Percentiles rank a stretch among this genome's conserved stretches.
phyloP scores from a whole-genome alignment of 2,888 invertebrate genomes.

The Leptinotarsa rubiginosa region DNA sequence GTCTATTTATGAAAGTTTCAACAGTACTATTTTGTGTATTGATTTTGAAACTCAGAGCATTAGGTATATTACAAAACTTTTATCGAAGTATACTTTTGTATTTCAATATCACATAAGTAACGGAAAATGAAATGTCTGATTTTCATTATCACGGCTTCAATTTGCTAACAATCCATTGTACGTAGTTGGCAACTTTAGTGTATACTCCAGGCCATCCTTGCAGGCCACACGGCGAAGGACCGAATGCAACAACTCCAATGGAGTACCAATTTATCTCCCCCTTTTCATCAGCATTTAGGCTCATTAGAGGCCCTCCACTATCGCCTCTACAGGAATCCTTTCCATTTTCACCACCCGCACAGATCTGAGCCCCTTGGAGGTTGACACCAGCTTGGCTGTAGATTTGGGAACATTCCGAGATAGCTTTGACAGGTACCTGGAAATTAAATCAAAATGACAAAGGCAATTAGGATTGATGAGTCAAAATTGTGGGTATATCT shows the following conservation, averaged over 20 bases:
- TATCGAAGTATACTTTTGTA: too few relatives aligned
- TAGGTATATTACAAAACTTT: too few relatives aligned
- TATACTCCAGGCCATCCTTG: slow-evolving; percentile 73
- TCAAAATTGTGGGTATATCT: too few relatives aligned
- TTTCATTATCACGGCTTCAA: slow-evolving; percentile 52
- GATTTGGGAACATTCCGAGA: slow-evolving; percentile 66
- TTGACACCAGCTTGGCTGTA: slow-evolving; percentile 68
- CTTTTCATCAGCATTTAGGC: slow-evolving; percentile 57
- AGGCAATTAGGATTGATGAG: too few relatives aligned
- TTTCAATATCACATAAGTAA: not conserved
- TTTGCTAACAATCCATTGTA: slow-evolving; percentile 71
- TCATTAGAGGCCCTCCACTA: slow-evolving; percentile 74
- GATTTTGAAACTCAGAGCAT: too few relatives aligned
- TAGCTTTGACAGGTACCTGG: slow-evolving; percentile 67
- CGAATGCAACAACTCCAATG: slow-evolving; percentile 75
- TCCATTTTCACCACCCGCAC: slow-evolving; percentile 71
- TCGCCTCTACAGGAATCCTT: slow-evolving; percentile 74
- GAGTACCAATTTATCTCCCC: slow-evolving; percentile 66
- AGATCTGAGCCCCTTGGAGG: slow-evolving; percentile 69
- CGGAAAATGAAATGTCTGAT: not conserved
- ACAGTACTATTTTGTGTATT: too few relatives aligned
- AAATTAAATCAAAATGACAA: slow-evolving; percentile 15
- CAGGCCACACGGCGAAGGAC: slow-evolving; percentile 69
- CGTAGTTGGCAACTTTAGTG: slow-evolving; percentile 70
- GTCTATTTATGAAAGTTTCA: too few relatives aligned